Evolutionary conservation across 2,888 invertebrate genomes (phyloP).

Genomic region (Nowickia ferox): DNA sequence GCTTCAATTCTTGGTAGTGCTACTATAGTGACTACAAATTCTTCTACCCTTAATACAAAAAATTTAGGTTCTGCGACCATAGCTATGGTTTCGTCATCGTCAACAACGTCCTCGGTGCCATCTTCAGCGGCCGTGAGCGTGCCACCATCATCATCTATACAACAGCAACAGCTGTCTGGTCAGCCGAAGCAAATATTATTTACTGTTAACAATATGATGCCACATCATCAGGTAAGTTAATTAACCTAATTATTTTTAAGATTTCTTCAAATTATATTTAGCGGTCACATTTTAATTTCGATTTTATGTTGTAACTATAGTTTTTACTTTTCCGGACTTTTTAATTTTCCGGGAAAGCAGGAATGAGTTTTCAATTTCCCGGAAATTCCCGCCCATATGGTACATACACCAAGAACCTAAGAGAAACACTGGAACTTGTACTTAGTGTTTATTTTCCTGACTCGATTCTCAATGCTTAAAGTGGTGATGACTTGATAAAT

Average conservation of each 20-base stretch:
- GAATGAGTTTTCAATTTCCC: too few relatives aligned
- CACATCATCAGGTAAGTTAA: constrained; percentile 79
- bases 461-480: too few relatives aligned
- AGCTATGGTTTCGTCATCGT: constrained; percentile 56
- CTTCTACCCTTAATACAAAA: constrained; percentile 62
- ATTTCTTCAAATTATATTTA: neutral
- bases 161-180: constrained; percentile 64
- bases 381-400: too few relatives aligned
- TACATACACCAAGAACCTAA: too few relatives aligned
- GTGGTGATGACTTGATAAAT: too few relatives aligned
- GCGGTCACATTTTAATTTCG: neutral
- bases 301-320: too few relatives aligned
- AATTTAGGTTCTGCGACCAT: constrained; percentile 61
- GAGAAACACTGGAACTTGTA: too few relatives aligned
- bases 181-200: constrained; percentile 80
- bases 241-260: neutral
- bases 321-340: too few relatives aligned
- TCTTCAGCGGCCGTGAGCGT: constrained; percentile 77
- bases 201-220: constrained; percentile 78
- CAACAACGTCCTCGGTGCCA: constrained; percentile 73
- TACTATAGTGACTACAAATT: constrained; percentile 70
- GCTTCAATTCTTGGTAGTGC: constrained; percentile 74
- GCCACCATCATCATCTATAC: constrained; percentile 72
- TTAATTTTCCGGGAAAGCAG: too few relatives aligned
- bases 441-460: too few relatives aligned